These are phyloP conservation scores for Sylvietta virens DNA, from an alignment of 2,113 vertebrate genomes.

Conservation along the genomic window DNA sequence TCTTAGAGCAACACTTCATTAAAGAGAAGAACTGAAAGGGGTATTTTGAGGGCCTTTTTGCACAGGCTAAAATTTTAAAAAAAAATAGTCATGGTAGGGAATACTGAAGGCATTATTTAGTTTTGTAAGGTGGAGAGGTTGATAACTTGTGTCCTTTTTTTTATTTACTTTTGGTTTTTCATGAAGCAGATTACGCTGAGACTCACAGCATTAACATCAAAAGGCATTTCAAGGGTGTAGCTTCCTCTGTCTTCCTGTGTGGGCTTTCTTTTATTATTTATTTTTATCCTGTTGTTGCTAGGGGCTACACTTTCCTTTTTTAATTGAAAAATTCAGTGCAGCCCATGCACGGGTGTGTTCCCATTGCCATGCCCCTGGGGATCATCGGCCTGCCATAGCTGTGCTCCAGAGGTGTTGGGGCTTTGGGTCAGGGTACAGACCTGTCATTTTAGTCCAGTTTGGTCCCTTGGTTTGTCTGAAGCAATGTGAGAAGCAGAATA, in stretches of 20 bases:
- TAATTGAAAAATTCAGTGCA: not conserved
- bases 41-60: not conserved
- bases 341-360: not conserved
- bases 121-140: not conserved
- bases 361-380: not conserved
- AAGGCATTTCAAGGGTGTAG: not conserved
- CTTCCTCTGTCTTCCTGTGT: not conserved
- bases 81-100: not conserved
- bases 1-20: slow-evolving; percentile 30
- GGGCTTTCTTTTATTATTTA: not conserved
- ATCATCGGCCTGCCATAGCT: not conserved
- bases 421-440: not conserved
- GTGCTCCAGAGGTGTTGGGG: not conserved
- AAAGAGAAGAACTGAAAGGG: slow-evolving; percentile 11
- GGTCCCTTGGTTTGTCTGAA: not conserved
- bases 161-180: not conserved
- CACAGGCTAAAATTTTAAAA: not conserved
- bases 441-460: not conserved
- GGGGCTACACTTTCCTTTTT: not conserved
- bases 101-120: not conserved
- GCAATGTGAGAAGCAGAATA: not conserved
- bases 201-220: slow-evolving; percentile 26
- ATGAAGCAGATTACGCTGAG: not conserved
- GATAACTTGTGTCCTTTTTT: not conserved
- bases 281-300: slow-evolving; percentile 8